phyloP scores from a whole-genome alignment of 2,797 vertebrate genomes.

The Peromyscus attwateri region DNA sequence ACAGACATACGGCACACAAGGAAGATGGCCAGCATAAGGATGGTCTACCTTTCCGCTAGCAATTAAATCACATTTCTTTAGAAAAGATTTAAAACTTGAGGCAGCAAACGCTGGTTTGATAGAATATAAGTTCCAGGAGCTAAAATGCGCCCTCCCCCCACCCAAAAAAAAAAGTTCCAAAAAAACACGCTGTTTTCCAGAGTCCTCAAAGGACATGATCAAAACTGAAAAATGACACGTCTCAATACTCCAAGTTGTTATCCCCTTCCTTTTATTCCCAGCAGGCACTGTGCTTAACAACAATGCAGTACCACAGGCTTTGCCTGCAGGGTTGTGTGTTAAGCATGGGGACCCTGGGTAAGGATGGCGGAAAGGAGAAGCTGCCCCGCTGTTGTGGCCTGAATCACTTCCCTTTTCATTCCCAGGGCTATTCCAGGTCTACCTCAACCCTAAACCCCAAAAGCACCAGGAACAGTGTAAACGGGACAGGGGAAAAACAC shows the following conservation, averaged over 20 bases:
- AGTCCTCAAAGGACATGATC: slow-evolving; percentile 1
- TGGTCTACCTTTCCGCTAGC: neutral
- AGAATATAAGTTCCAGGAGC: neutral
- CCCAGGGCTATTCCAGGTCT: neutral
- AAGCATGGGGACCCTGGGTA: neutral
- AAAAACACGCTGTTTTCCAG: slow-evolving; percentile 29
- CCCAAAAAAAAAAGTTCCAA: neutral
- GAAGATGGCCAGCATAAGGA: neutral
- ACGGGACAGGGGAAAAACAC: neutral
- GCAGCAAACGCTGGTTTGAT: neutral
- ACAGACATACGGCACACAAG: neutral
- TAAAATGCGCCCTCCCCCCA: neutral
- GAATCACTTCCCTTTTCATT: neutral
- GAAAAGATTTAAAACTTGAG: neutral
- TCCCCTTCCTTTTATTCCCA: neutral
- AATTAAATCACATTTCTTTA: neutral
- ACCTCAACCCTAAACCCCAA: neutral
- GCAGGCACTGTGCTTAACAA: neutral
- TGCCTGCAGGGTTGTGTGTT: neutral
- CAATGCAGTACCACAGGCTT: neutral
- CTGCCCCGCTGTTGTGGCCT: neutral
- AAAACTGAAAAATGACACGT: slow-evolving; percentile 43
- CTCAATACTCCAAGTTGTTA: neutral
- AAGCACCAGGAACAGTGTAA: neutral
- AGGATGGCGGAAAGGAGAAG: neutral